These are phyloP conservation scores for Leucosticte australis DNA, from an alignment of 2,113 vertebrate species.

Conservation along the genomic window DNA sequence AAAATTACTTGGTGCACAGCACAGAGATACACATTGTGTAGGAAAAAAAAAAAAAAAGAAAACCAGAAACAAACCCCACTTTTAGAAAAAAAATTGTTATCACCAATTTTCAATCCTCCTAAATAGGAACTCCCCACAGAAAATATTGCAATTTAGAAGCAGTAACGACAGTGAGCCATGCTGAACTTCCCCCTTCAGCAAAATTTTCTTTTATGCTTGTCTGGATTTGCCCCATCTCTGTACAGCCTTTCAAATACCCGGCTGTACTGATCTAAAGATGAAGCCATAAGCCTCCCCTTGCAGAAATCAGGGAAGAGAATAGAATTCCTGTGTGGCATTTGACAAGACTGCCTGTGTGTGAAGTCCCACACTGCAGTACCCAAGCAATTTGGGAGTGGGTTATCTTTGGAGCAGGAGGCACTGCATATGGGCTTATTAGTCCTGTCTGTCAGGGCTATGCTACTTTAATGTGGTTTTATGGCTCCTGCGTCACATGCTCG, in stretches of 20 bases:
- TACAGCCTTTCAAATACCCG: not conserved
- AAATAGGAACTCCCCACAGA: not conserved
- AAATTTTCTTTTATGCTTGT: not conserved
- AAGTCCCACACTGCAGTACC: constrained; percentile 34
- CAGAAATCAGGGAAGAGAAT: not conserved
- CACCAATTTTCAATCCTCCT: not conserved
- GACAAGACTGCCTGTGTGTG: constrained; percentile 25
- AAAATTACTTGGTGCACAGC: not conserved
- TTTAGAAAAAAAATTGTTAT: not conserved
- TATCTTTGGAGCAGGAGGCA: constrained; percentile 54
- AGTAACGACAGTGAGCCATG: not conserved
- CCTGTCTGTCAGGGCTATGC: constrained; percentile 54
- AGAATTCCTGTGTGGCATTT: constrained; percentile 36
- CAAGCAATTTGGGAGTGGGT: constrained; percentile 49
- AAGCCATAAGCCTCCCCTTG: not conserved
- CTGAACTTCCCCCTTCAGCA: not conserved
- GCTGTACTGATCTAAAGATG: not conserved
- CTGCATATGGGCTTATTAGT: constrained; percentile 60
- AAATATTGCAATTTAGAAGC: not conserved
- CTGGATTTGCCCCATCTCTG: not conserved
- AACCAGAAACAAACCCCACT: not conserved
- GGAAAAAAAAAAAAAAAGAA: not conserved
- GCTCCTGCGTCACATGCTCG: not conserved
- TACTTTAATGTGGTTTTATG: constrained; percentile 50
- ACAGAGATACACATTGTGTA: not conserved